Conservation (phyloP, 2,113 vertebrate genomes). For the Myotis brandtii region DNA sequence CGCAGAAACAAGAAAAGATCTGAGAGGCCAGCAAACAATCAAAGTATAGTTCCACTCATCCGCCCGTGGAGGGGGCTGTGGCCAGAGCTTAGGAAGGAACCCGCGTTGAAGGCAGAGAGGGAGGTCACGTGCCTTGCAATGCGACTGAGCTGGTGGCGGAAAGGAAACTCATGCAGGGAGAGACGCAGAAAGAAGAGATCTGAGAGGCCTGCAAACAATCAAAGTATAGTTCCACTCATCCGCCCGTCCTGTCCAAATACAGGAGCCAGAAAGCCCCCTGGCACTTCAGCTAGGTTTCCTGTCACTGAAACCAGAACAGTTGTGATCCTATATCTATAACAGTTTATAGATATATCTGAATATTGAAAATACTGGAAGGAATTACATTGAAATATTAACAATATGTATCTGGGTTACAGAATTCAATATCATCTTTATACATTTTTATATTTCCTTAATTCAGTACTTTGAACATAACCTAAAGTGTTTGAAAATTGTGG, state of each 20-base stretch:
- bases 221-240: not conserved
- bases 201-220: not conserved
- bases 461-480: not conserved
- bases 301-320: not conserved
- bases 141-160: not conserved
- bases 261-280: not conserved
- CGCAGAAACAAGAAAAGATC: not conserved
- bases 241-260: not conserved
- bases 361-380: not conserved
- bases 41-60: not conserved
- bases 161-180: not conserved
- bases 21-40: not conserved
- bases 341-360: not conserved
- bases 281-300: not conserved
- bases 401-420: not conserved
- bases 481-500: not conserved
- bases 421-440: not conserved
- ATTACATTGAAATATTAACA: not conserved
- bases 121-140: not conserved
- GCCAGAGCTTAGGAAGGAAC: not conserved
- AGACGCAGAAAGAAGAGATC: not conserved
- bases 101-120: not conserved
- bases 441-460: not conserved
- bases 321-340: not conserved
- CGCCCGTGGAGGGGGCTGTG: not conserved